Conservation (phyloP, 2,888 invertebrate species). For the Lordiphosa andalusiaca region DNA sequence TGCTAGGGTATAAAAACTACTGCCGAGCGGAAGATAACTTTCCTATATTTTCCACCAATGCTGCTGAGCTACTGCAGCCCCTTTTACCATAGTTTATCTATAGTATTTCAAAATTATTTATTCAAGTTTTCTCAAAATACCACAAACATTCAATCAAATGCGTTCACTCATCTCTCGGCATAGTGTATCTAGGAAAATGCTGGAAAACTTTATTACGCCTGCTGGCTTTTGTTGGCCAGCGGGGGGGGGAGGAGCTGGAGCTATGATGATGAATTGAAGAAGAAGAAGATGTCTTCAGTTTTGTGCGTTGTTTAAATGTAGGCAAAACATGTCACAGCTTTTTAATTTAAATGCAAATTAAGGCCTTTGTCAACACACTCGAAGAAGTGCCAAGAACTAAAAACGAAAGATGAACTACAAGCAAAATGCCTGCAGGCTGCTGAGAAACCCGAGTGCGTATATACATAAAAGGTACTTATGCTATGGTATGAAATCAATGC, state of each 20-base stretch:
- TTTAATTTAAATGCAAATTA: conserved; percentile 80
- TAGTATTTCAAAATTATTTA: too few species aligned
- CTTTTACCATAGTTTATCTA: too few species aligned
- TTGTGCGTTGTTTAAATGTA: conserved; percentile 66
- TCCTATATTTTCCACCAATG: too few species aligned
- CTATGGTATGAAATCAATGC: conserved; percentile 13
- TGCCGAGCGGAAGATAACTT: too few species aligned
- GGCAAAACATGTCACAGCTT: conserved; percentile 74
- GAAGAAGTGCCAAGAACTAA: too few species aligned
- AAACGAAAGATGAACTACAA: too few species aligned
- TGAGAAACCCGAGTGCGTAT: not conserved
- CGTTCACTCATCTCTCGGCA: not conserved
- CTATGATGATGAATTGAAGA: conserved; percentile 10
- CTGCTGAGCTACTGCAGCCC: too few species aligned
- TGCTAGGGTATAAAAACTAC: too few species aligned
- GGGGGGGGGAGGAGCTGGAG: conserved; percentile 24
- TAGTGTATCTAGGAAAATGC: conserved; percentile 6
- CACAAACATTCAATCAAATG: not conserved
- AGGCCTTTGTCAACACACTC: conserved; percentile 76
- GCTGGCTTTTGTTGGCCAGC: conserved; percentile 22
- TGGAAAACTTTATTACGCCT: conserved; percentile 23
- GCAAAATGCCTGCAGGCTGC: conserved; percentile 16
- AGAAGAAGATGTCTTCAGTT: conserved; percentile 7
- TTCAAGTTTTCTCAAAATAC: too few species aligned
- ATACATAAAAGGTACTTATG: not conserved